Base-by-base conservation (phyloP, 2,888 invertebrate genomes). In the Idaea straminata region DNA sequence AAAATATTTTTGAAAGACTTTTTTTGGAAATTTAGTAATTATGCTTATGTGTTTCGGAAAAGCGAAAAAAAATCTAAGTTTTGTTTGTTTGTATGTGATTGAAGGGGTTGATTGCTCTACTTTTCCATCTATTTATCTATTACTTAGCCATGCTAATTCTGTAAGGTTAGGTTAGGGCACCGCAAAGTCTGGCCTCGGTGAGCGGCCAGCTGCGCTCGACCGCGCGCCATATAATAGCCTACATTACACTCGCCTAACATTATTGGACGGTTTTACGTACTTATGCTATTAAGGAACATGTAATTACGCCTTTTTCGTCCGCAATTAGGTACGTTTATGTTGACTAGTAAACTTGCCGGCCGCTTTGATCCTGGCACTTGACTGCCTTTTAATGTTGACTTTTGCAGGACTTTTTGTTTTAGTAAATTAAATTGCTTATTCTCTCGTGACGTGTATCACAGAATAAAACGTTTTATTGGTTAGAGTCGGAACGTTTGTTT, bases 161-260 rank as follows among this genome's bases (percentile, higher is more conserved):
- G 47, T 47, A 10, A 47, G 47, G 47, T 47, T 47, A 47, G 47
- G 47, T 47, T 47, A 67, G 71, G 81, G 81, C 81, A 75, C 78
- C 81, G 74, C 35, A 71, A 72, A 63, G 82, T 82, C 82, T 82
- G 72, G 75, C 74, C 75, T 47, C 74, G 75, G 75, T 59, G 62
- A 65, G 72, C 73, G 69, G 60, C 62, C 74, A 69, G 72, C 73
- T 72, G 74, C 68, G 71, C 66, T 35, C 68, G 61, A 67, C 72
- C 66, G 59, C 62, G 6, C 47, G 6, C 47, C 47, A 13, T 47
- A 47, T 47, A 65, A 69, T 67, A 70, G 67, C 64, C 63, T 63
- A 68, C 74, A 76, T 77, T 75, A 75, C 64, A 72, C 67, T 71
- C 66, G 72, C 67, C 63, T 71, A 36, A 47, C 47, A 73, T 73